Base-by-base conservation (phyloP, 2,888 invertebrate species). In the Latrodectus elegans region DNA sequence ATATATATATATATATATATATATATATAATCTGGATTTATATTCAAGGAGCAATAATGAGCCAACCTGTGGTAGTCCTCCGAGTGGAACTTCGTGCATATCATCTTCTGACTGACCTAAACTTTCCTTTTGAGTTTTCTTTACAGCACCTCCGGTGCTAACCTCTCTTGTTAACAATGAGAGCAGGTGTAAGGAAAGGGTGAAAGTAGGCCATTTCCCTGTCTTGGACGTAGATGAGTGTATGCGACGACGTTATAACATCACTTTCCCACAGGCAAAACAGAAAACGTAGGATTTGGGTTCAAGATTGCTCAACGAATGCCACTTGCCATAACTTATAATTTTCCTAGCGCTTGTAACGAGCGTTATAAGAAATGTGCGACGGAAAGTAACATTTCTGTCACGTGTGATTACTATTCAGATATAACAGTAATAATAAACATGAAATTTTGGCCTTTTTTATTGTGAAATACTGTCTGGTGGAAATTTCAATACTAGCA, bases 161-260 rank as follows among this genome's bases (percentile, higher is more conserved):
- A 78, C 84, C 76, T 80, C 52, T 26, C 60, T 70, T 71, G 65
- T 71, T 60, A 80, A 76, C 49, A 74, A 73, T 81, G 81, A 87
- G 82, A 87, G 81, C 86, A 87, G 86, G 86, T 87, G 86, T 65
- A 87, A 17, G 49, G 65, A 22, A 64, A 71, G 67, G 60, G 68
- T 26, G 73, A 72, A 87, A 87, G 86, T 87, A 87, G 86, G 86
- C 76, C 81, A 82, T 76, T 87, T 87, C 86, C 86, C 70, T 12
- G 60, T 60, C 14, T 60, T 60, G 60, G 6, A 15, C 10, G n/a
- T 11, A 11, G 60, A 15, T 11, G 6, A n/a, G 10, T n/a, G 12
- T n/a, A 15, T 0, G 60, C 60, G 4, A 60, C 6, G n/a, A 60
- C 6, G n/a, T n/a, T 60, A 15, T 10, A 60, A 60, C 14, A 15